These are phyloP conservation scores for Apodemus agrarius DNA, from an alignment of 2,797 vertebrate genomes.

Conservation along the genomic window DNA sequence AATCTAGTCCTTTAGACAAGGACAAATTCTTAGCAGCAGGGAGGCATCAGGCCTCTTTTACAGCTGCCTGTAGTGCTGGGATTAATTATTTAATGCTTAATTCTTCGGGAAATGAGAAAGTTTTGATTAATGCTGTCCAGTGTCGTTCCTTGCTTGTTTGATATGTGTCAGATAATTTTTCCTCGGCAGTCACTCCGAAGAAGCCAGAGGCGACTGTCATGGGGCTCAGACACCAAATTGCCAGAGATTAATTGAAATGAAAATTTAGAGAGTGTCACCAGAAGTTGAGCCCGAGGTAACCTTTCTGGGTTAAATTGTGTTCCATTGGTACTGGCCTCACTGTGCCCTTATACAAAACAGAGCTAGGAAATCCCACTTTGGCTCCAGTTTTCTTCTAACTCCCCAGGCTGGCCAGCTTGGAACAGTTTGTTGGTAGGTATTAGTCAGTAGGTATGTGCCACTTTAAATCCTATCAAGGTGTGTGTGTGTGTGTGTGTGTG, in stretches of 20 bases:
- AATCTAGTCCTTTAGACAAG: constrained; percentile 99
- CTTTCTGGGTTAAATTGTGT: constrained; percentile 86
- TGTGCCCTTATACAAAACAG: constrained; percentile 81
- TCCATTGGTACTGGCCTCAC: constrained; percentile 88
- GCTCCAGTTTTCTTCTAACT: constrained; percentile 58
- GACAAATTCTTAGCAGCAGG: constrained; percentile 99
- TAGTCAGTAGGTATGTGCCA: too few relatives aligned
- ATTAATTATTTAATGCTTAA: constrained; percentile 99
- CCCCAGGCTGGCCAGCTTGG: background rate
- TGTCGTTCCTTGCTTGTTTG: constrained; percentile 96
- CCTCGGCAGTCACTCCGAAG: constrained; percentile 88
- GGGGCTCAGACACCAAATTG: constrained; percentile 94
- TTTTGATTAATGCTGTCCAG: constrained; percentile 99
- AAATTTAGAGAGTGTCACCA: constrained; percentile 91
- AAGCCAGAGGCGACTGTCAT: constrained; percentile 96
- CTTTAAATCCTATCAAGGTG: background rate
- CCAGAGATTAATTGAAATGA: constrained; percentile 96
- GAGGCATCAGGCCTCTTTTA: constrained; percentile 95
- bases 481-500: too few relatives aligned
- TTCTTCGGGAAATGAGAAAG: constrained; percentile 99
- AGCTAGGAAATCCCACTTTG: constrained; percentile 63
- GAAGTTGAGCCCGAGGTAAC: constrained; percentile 89
- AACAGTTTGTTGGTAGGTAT: background rate
- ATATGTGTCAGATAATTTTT: constrained; percentile 97
- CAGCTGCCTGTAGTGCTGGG: constrained; percentile 95